Percentiles rank a stretch among this genome's conserved stretches.
Evolutionary conservation across 37 sponge, comb jelly and placozoan species (phyloP).

Genomic region (Corticium candelabrum): DNA sequence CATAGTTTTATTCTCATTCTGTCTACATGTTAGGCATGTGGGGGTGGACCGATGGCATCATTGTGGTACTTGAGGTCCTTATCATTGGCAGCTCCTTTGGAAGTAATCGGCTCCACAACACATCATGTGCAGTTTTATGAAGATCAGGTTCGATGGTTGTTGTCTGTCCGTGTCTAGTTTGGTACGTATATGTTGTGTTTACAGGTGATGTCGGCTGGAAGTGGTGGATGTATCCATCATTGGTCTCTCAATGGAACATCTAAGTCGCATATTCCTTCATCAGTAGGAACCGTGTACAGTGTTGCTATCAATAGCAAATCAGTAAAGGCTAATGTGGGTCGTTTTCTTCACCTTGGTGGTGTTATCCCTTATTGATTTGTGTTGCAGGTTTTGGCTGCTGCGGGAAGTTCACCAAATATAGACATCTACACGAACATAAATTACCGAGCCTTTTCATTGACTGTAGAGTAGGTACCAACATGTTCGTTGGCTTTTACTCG

Average conservation of each 20-base stretch:
- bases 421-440: neutral
- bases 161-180: neutral
- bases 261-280: neutral
- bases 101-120: neutral
- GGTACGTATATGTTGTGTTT: neutral
- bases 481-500: too few species aligned
- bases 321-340: too few species aligned
- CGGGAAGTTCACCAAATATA: neutral
- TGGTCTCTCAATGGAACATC: neutral
- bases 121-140: neutral
- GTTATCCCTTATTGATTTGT: too few species aligned
- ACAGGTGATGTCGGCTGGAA: neutral
- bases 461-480: neutral
- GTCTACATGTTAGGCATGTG: neutral
- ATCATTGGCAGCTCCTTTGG: neutral
- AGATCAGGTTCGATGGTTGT: neutral
- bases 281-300: neutral
- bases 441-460: neutral
- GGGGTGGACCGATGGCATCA: neutral
- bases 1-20: neutral
- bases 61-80: neutral
- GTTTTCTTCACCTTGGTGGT: too few species aligned
- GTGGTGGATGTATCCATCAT: neutral
- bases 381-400: neutral
- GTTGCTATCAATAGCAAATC: neutral